These are phyloP conservation scores for Menidia beryllina DNA, from an alignment of 2,113 vertebrate genomes.

Conservation along the genomic window DNA sequence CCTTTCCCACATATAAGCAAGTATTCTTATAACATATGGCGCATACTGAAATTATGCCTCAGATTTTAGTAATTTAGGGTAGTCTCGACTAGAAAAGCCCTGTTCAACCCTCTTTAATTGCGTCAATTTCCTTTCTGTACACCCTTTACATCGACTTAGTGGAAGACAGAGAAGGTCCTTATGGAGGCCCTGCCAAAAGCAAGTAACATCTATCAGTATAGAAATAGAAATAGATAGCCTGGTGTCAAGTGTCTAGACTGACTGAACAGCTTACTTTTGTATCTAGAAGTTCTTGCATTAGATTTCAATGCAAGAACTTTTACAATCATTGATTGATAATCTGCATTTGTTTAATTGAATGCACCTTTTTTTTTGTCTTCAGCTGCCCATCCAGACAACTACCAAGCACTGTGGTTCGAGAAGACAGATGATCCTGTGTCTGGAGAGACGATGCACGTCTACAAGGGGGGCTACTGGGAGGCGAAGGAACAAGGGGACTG, in stretches of 20 bases:
- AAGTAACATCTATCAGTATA: constrained; percentile 74
- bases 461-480: constrained; percentile 96
- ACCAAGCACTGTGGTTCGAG: constrained; percentile 94
- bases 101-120: constrained; percentile 16
- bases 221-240: no score
- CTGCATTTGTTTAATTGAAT: background rate
- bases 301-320: background rate
- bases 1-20: constrained; percentile 68
- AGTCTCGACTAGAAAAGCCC: constrained; percentile 5
- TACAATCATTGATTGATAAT: background rate
- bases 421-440: constrained; percentile 86
- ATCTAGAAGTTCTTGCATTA: background rate
- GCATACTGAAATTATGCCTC: background rate
- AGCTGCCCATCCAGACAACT: constrained; percentile 87
- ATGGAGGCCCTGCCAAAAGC: constrained; percentile 76
- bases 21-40: constrained; percentile 58
- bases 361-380: constrained; percentile 9
- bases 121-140: constrained; percentile 33
- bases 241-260: background rate
- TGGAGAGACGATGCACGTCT: constrained; percentile 90
- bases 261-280: background rate
- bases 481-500: constrained; percentile 88
- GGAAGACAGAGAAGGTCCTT: constrained; percentile 67
- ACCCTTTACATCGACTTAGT: constrained; percentile 54
- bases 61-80: background rate